Conservation (phyloP, 2,888 invertebrate genomes). For the Andricus curvator region DNA sequence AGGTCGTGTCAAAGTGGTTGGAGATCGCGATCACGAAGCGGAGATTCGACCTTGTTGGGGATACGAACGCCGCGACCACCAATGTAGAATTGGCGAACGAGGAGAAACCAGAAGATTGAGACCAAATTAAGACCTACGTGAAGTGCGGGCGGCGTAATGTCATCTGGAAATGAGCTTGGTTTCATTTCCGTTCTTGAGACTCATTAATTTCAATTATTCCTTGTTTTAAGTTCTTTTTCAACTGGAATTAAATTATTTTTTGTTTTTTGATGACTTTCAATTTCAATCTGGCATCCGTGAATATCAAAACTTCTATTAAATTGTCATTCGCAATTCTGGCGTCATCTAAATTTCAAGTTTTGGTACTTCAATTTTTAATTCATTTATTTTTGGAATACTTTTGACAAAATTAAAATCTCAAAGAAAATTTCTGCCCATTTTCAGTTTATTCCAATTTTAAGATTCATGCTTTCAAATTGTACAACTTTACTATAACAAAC, state of each 20-base stretch:
- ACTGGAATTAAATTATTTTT: not conserved
- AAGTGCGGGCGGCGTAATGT: slow-evolving; percentile 38
- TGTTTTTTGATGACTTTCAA: not conserved
- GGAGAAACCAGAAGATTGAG: slow-evolving; percentile 39
- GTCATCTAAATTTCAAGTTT: too few relatives aligned
- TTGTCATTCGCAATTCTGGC: not conserved
- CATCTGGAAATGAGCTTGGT: slow-evolving; percentile 39
- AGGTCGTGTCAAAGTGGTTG: slow-evolving; percentile 30
- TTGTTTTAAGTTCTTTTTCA: slow-evolving; percentile 1
- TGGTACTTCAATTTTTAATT: too few relatives aligned
- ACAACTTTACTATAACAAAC: too few relatives aligned
- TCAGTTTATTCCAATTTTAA: too few relatives aligned
- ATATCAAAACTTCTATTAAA: not conserved
- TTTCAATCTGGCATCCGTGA: not conserved
- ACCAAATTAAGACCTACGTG: slow-evolving; percentile 39
- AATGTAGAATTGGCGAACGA: slow-evolving; percentile 26
- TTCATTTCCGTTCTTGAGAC: slow-evolving; percentile 39
- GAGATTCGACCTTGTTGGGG: slow-evolving; percentile 32
- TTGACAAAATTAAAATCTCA: too few relatives aligned
- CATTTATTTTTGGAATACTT: too few relatives aligned
- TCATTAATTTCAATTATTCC: slow-evolving; percentile 33
- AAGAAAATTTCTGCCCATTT: too few relatives aligned
- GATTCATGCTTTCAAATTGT: too few relatives aligned
- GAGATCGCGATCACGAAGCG: slow-evolving; percentile 32
- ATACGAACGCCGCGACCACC: slow-evolving; percentile 18